Evolutionary conservation across 1,140 invertebrate genomes (phyloP), one percentile per base, ranked within the genome.

Genomic region (Glossosoma conforme): DNA sequence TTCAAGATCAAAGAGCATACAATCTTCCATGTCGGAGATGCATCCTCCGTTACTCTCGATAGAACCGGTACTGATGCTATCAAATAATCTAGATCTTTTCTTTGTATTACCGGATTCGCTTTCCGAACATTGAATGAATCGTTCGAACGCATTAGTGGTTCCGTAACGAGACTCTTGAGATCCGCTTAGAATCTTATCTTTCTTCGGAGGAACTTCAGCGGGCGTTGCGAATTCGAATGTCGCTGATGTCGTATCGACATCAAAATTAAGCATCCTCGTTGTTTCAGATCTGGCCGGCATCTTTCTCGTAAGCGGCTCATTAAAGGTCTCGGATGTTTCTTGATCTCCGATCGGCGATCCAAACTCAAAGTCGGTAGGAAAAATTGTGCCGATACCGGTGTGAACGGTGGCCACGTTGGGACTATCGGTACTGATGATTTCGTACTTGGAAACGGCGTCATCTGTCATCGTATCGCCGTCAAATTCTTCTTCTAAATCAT

Each of bases 401-500:
- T 65, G 65, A 43, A 61, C 59, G 0, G 68, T 67, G 35, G 62
- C 61, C 2, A 75, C 72, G 33, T 74, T 60, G 0, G 72, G 72
- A 38, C 70, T 72, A 35, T 75, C 72, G 0, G 72, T 75, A 2
- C 70, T 72, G 19, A 75, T 71, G 1, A 75, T 72, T 49, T 75
- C 72, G 22, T 74, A 75, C 59, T 73, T 72, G 0, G 66, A 67
- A 38, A 69, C 68, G 1, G 66, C 65, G n/a, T 66, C 61, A 9
- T 68, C 65, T 17, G 67, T 68, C 20, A 65, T 66, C 9, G 68
- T 62, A 0, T 59, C 58, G 6, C 33, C 20, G 2, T 69, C 68
- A 11, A 73, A 70, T 51, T 70, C 70, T 36, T 66, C 64, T 45
- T 75, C 72, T 11, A 75, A 45, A 42, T 75, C 70, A 20, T 72